Conservation (phyloP, 2,797 vertebrate genomes). For the Hozukius guyotensis region DNA sequence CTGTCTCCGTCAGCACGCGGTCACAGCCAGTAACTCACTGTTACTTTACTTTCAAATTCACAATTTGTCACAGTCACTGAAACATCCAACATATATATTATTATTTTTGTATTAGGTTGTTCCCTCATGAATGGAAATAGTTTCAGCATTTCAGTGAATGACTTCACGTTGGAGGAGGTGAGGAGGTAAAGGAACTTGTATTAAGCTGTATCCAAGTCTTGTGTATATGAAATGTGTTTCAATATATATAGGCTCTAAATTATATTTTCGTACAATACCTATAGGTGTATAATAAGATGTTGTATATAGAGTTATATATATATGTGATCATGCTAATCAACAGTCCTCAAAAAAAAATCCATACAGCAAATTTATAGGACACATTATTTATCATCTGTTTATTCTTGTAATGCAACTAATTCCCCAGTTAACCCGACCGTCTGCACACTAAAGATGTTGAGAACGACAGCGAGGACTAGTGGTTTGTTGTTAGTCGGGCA, state of each 20-base stretch:
- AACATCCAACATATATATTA: not conserved
- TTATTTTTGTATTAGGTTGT: not conserved
- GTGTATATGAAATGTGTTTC: constrained; percentile 25
- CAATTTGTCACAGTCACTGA: not conserved
- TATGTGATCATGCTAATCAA: constrained; percentile 15
- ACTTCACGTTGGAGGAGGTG: not conserved
- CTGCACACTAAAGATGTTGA: not conserved
- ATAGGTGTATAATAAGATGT: constrained; percentile 26
- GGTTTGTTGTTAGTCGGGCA: not conserved
- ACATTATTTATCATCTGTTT: constrained; percentile 2
- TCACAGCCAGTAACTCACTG: not conserved
- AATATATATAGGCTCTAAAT: constrained; percentile 38
- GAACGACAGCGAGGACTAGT: not conserved
- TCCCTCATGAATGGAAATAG: not conserved
- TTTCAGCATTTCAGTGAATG: not conserved
- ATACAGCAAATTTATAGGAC: not conserved
- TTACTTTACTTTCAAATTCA: not conserved
- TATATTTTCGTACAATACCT: constrained; percentile 53
- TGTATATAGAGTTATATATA: constrained; percentile 21
- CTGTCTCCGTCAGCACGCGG: not conserved
- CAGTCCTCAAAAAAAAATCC: not conserved
- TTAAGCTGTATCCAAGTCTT: constrained; percentile 13
- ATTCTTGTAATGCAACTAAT: not conserved
- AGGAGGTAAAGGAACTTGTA: not conserved
- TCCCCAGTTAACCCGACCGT: not conserved